Conservation (phyloP, 2,113 vertebrate genomes). For the Corvus hawaiiensis region DNA sequence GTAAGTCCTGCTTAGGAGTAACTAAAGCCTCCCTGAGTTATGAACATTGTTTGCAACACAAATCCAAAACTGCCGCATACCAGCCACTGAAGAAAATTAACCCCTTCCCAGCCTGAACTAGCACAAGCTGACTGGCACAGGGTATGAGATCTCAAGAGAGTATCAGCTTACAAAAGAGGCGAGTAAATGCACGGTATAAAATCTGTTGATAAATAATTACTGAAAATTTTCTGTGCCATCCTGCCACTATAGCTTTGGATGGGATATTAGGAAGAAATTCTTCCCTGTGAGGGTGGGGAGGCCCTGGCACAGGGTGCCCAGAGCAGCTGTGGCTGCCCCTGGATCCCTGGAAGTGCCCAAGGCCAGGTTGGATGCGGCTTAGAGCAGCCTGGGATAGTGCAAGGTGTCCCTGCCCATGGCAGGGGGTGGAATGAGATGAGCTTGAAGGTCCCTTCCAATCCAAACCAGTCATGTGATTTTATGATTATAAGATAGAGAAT, state of each 20-base stretch:
- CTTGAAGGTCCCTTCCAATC: neutral
- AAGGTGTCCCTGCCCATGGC: neutral
- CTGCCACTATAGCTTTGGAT: neutral
- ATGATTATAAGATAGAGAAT: neutral
- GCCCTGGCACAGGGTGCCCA: neutral
- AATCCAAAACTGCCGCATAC: neutral
- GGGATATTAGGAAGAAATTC: neutral
- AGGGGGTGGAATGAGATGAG: neutral
- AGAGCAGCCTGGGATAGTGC: neutral
- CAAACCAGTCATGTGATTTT: neutral
- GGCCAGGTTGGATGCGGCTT: neutral
- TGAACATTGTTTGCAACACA: neutral
- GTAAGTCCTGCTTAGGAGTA: neutral
- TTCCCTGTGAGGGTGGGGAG: neutral
- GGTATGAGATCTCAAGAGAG: neutral
- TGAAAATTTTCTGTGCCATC: neutral
- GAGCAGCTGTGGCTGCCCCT: neutral
- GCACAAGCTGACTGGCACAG: neutral
- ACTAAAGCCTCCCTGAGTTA: neutral
- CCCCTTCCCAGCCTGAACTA: neutral
- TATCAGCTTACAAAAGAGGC: neutral
- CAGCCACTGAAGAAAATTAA: neutral
- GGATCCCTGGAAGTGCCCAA: neutral
- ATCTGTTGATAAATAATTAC: neutral
- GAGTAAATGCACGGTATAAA: neutral